Base-by-base conservation (phyloP, 2,888 invertebrate genomes). In the Ctena decussata region DNA sequence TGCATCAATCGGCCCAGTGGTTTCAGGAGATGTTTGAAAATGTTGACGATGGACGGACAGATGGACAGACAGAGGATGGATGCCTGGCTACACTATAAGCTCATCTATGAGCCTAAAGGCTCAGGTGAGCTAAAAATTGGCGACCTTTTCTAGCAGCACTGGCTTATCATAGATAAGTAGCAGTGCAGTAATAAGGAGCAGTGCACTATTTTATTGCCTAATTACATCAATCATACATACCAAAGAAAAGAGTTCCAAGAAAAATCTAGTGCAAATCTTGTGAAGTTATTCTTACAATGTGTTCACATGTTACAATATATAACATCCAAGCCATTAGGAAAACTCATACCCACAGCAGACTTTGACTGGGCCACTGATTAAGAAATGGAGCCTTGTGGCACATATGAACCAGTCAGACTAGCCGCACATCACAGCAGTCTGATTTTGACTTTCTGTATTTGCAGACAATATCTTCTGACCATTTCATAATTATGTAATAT, bases 191-290 rank as follows among this genome's bases (percentile, higher is more conserved):
- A 5, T 60, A 60, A 8, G 8, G 18, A 60, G 27, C 65, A 65
- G 65, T 65, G 65, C 65, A 65, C 35, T 32, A 35, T 65, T 65
- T 65, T 65, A 65, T 65, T 65, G 35, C 65, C 65, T 65, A 65
- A 65, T 65, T 65, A 65, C 65, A 65, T 35, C 65, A 65, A 65
- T 65, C 32, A 65, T 65, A 65, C 65, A 65, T 65, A 65, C 65
- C 65, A 65, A 35, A 35, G 65, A 65, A 65, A 65, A 65, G 65
- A 65, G 65, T 65, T 65, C 65, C 65, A 65, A 35, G 65, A 65
- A 65, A 49, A 65, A 65, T 15, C 65, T 65, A 65, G 65, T 65
- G 65, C 65, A 65, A 21, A 65, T 65, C 65, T 65, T 65, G 65
- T 65, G 65, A 65, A 65, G 65, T 35, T 65, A 65, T 65, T 65